Conservation (phyloP, 2,113 vertebrate species). For the Chelonoidis abingdonii region DNA sequence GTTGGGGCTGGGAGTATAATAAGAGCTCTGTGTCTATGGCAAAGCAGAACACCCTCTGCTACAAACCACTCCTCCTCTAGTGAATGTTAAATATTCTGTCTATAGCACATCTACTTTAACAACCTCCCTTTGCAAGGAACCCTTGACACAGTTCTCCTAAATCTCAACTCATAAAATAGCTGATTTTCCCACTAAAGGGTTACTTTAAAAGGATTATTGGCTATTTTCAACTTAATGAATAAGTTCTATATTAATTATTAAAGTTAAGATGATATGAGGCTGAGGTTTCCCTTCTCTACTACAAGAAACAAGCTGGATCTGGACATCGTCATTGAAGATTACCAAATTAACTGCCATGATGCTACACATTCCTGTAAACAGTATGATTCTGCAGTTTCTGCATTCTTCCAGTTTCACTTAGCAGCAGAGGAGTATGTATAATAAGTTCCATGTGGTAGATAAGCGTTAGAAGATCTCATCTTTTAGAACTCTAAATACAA, state of each 20-base stretch:
- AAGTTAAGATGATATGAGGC: neutral
- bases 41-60: neutral
- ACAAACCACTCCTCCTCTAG: neutral
- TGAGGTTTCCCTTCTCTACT: neutral
- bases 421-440: neutral
- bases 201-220: neutral
- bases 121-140: neutral
- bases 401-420: neutral
- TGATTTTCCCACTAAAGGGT: neutral
- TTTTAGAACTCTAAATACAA: neutral
- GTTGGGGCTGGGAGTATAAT: neutral
- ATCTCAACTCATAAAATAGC: neutral
- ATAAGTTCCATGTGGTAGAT: neutral
- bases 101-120: neutral
- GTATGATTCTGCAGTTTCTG: neutral
- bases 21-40: neutral
- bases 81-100: neutral
- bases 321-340: neutral
- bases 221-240: neutral
- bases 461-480: neutral
- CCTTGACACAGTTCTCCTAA: neutral
- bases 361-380: neutral
- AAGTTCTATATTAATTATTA: neutral
- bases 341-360: neutral
- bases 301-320: rapidly evolving